Evolutionary conservation across 92 coral and sea anemone species (phyloP), one percentile per base, ranked within the genome.

Genomic region (Phymanthus crucifer): DNA sequence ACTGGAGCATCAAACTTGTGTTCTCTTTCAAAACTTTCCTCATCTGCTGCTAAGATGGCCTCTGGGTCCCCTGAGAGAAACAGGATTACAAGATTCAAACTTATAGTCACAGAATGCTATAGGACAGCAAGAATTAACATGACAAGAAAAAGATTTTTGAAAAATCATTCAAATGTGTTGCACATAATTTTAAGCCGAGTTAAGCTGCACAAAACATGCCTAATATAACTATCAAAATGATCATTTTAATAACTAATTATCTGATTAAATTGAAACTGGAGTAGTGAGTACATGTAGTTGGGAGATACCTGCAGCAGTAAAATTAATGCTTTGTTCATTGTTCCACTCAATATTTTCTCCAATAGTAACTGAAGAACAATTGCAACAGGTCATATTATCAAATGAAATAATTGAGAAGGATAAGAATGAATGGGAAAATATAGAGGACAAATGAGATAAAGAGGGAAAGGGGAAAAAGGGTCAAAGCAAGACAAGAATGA

Each of bases 1-100:
- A 94, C 97, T 66, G 89, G 89, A 38, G 83, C 78, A 76, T 95
- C 99, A 83, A 95, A 86, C 52, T 85, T 84, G 72, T 95, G 98
- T 43, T 86, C 94, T 73, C 81, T 88, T 73, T 88, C 77, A 84
- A 90, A 95, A 52, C 74, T 71, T 72, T 93, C 86, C 75, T 95
- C 99, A 78, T 93, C 99, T 9, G 91, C 90, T 36, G 89, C 94
- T 68, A 95, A 45, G 31, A 88, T 79, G 37, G 86, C 94, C 46
- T 77, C 90, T 50, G 96, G 90, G 80, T 93, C 93, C 34, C 90
- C 99, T 90, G 56, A 48, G 45, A 26, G 32, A n/a, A 32, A 19
- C 36, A 16, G 11, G 12, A 34, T 0, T 66, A 66, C 29, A 66
- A n/a, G n/a, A n/a, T n/a, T n/a, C n/a, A n/a, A n/a, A n/a, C n/a